Conservation (phyloP, 2,113 vertebrate genomes). For the Limnothrissa miodon region DNA sequence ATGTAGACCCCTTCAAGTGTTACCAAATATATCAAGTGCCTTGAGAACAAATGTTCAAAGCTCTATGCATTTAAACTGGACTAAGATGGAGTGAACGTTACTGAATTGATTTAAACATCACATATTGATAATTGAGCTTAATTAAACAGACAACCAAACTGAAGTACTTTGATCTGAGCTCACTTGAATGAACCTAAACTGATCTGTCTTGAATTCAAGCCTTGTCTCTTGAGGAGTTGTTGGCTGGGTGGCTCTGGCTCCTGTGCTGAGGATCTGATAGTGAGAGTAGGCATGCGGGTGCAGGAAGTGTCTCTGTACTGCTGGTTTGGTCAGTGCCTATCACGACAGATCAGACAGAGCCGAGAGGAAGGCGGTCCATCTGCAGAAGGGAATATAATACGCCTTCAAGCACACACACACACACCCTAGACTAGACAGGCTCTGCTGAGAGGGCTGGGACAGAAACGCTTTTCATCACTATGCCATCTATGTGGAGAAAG, state of each 20-base stretch:
- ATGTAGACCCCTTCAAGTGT: no score
- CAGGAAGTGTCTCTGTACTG: conserved; percentile 62
- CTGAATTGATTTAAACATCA: neutral
- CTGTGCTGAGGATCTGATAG: conserved; percentile 33
- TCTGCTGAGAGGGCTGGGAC: conserved; percentile 33
- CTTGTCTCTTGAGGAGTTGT: neutral
- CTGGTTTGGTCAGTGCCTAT: conserved; percentile 60
- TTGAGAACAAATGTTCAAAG: neutral
- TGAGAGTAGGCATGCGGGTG: conserved; percentile 50
- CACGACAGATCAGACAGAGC: conserved; percentile 43
- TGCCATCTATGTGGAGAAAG: conserved; percentile 15
- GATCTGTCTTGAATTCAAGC: neutral
- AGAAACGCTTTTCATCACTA: conserved; percentile 4
- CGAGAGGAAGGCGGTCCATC: conserved; percentile 61
- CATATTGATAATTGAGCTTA: neutral
- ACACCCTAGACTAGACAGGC: conserved; percentile 38
- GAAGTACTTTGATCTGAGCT: neutral
- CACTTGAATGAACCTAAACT: neutral
- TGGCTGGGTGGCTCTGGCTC: neutral
- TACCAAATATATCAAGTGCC: neutral
- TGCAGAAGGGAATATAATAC: conserved; percentile 54
- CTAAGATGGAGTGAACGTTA: neutral
- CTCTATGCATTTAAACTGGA: neutral
- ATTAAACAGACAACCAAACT: neutral
- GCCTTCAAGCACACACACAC: conserved; percentile 45